Conservation (phyloP, 1,140 invertebrate genomes). For the Drosophila kanapiae region DNA sequence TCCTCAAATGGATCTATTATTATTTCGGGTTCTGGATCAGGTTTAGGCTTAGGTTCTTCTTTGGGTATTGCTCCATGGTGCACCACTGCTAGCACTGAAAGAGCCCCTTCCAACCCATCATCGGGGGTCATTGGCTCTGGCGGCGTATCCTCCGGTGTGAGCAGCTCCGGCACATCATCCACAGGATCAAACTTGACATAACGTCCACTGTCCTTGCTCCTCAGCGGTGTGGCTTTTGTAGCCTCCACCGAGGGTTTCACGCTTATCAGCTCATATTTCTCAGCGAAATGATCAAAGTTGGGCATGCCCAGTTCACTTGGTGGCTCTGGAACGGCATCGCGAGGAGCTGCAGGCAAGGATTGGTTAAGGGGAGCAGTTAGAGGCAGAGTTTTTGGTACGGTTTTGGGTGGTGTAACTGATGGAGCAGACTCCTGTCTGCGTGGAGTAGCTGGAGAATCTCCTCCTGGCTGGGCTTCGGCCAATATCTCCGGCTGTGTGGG, state of each 20-base stretch:
- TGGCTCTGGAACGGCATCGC: background rate
- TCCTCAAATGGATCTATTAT: background rate
- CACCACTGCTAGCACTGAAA: constrained; percentile 63
- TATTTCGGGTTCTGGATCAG: background rate
- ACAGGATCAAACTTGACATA: constrained; percentile 69
- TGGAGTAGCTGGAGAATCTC: background rate
- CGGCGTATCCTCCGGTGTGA: constrained; percentile 57
- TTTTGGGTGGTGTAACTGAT: background rate
- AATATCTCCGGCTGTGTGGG: constrained; percentile 14
- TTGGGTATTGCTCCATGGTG: constrained; percentile 36
- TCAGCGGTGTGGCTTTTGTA: constrained; percentile 1
- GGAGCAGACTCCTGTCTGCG: background rate
- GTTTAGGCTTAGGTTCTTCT: background rate
- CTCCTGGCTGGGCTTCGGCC: background rate
- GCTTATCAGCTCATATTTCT: constrained; percentile 70
- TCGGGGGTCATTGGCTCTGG: constrained; percentile 19
- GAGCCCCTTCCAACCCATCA: constrained; percentile 44
- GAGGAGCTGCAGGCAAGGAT: background rate
- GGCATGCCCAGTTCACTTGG: constrained; percentile 60
- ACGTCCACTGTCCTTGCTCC: constrained; percentile 43
- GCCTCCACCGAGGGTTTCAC: constrained; percentile 8
- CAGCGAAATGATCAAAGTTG: constrained; percentile 74
- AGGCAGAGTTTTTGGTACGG: background rate
- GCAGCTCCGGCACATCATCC: constrained; percentile 67
- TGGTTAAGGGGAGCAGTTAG: background rate